Base-by-base conservation (phyloP, 2,888 invertebrate species). In the Mayetiola destructor region DNA sequence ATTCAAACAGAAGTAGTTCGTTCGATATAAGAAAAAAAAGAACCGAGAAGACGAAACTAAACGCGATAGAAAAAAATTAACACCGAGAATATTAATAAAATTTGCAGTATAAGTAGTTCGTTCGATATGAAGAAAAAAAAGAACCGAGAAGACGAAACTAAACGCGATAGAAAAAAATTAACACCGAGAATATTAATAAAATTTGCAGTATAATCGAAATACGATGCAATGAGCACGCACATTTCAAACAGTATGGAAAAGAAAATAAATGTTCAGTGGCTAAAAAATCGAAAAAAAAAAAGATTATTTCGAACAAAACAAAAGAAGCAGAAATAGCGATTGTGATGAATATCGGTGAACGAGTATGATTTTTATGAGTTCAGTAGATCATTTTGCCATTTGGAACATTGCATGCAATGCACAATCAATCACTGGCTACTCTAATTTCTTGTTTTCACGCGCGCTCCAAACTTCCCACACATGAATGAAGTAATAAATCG, bases 361-460 rank as follows among this genome's bases (percentile, higher is more conserved):
- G 48, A 23, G 27, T 48, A 27, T 48, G 48, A 48, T 16, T 48
- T 48, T 48, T 48, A 48, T 48, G 27, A 48, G 48, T 48, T 48
- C n/a, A 48, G 48, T 48, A 48, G 48, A 48, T 48, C 48, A 48
- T 14, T 48, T 16, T 27, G 20, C n/a, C 48, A 48, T 48, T 48
- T 16, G n/a, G n/a, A n/a, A n/a, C 29, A 23, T n/a, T 27, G 27
- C 29, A 27, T 48, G 48, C 48, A 48, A 27, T 48, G 27, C 48
- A 48, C 48, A n/a, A 48, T 48, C 23, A 27, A 48, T 48, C 48
- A 23, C 23, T 27, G 16, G 27, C 23, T 27, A 48, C 23, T 48
- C 48, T 48, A 48, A 48, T 48, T 48, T 48, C 48, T 27, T 48
- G 48, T 48, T 48, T 48, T 48, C 48, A 48, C 48, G 48, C 48